A percentile compares a stretch with the other conserved stretches of the same genome.
These are phyloP conservation scores for Cynodonichthys magdalenae DNA, from an alignment of 2,797 vertebrate genomes.

Conservation along the genomic window DNA sequence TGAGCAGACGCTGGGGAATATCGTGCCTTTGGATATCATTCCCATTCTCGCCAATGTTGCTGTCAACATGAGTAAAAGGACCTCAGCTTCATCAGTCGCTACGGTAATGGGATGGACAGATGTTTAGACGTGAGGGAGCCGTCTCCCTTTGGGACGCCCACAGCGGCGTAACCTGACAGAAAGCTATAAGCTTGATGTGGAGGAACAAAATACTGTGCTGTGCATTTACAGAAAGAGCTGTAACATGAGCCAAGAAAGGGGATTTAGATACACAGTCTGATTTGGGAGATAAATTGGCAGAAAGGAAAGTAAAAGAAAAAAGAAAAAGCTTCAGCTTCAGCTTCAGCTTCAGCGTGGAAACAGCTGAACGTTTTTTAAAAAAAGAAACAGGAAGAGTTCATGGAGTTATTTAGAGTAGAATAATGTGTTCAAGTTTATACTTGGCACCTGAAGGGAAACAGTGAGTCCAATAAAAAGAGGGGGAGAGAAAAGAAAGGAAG, in stretches of 20 bases:
- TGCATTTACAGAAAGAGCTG: conserved; percentile 59
- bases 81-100: conserved; percentile 54
- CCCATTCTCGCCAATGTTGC: conserved; percentile 60
- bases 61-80: conserved; percentile 70
- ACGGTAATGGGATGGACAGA: conserved; percentile 78
- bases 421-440: conserved; percentile 7
- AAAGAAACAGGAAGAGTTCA: neutral
- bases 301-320: conserved; percentile 20
- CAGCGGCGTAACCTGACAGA: conserved; percentile 69
- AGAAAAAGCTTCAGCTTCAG: conserved; percentile 7
- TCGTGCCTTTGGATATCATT: conserved; percentile 72
- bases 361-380: conserved; percentile 7
- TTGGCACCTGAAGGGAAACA: conserved; percentile 12
- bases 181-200: conserved; percentile 80
- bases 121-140: conserved; percentile 75
- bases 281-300: conserved; percentile 59
- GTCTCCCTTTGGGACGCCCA: conserved; percentile 45
- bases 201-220: conserved; percentile 69
- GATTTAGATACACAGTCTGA: conserved; percentile 69
- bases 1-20: conserved; percentile 68
- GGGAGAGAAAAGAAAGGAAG: conserved; percentile 14
- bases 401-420: conserved; percentile 5
- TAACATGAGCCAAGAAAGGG: conserved; percentile 63
- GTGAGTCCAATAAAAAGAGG: conserved; percentile 19
- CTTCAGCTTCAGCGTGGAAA: conserved; percentile 5